phyloP scores from a whole-genome alignment of 2,888 invertebrate species.

The Alentia gelatinosa region DNA sequence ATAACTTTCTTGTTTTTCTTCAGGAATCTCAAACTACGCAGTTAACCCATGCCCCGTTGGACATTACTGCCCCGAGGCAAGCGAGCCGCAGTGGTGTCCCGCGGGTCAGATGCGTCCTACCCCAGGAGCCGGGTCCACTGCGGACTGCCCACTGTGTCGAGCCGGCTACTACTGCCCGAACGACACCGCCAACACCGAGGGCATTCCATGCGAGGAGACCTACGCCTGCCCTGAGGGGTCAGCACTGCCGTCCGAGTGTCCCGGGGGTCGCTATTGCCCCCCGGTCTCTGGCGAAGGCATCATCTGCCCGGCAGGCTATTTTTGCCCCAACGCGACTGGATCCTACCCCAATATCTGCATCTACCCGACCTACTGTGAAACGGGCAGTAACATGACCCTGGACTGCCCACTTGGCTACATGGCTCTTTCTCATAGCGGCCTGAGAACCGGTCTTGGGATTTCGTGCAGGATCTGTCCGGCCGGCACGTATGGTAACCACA shows the following conservation, averaged over 20 bases:
- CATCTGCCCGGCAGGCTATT: constrained; percentile 76
- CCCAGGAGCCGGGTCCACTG: constrained; percentile 69
- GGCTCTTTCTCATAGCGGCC: constrained; percentile 70
- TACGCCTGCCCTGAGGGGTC: constrained; percentile 76
- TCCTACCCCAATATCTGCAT: constrained; percentile 70
- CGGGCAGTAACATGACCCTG: constrained; percentile 73
- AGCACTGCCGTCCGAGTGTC: constrained; percentile 72
- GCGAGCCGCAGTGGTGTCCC: constrained; percentile 76
- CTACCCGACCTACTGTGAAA: constrained; percentile 76
- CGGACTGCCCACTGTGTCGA: constrained; percentile 73
- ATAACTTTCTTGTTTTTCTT: constrained; percentile 46
- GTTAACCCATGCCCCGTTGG: constrained; percentile 76
- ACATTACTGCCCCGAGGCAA: constrained; percentile 74
- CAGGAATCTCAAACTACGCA: constrained; percentile 74
- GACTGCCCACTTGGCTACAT: constrained; percentile 75
- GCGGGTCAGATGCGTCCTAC: constrained; percentile 75
- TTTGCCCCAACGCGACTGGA: constrained; percentile 75
- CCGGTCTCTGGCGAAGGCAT: constrained; percentile 62
- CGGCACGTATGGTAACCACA: constrained; percentile 76
- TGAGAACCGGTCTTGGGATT: constrained; percentile 66
- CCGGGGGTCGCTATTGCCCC: constrained; percentile 75
- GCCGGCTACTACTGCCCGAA: constrained; percentile 71
- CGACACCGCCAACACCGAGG: constrained; percentile 75
- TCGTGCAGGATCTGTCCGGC: constrained; percentile 75
- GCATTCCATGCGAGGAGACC: constrained; percentile 74